Base-by-base conservation (phyloP, 23 tunicate genomes). In the Trididemnum miniatum region DNA sequence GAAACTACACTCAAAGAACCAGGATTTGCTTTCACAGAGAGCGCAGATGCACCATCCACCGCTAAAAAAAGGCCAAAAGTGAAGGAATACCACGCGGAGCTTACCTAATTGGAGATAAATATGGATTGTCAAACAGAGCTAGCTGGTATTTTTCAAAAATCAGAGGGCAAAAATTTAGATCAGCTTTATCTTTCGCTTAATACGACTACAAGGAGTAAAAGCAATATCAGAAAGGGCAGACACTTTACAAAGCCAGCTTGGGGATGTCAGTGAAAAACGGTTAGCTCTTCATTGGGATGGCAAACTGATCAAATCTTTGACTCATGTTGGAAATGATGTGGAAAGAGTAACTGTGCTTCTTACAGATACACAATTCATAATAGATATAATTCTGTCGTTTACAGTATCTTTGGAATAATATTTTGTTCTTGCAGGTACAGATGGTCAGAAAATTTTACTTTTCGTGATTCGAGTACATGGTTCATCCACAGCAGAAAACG, bases 201-300 rank as follows among this genome's bases (percentile, higher is more conserved):
- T 34, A 69, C 75, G 12, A 69, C 38, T 15, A 12, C 37, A 69
- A 5, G 75, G 22, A 69, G 75, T 5, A 69, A 34, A 69, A 9
- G 12, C 7, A 7, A 32, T 27, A 34, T 34, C 15, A 15, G 75
- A 34, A 32, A 4, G 5, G 36, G 75, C 12, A 69, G 37, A 31
- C 39, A 69, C 31, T 69, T 27, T 38, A 5, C 7, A 31, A 34
- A 31, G 22, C n/a, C 75, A 69, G n/a, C 75, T 29, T 27, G 37
- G 38, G 9, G 35, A 69, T 69, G 4, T n/a, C 5, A 27, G 39
- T 4, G 4, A 32, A 32, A 29, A 69, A 22, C 20, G 38, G 37
- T 69, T 5, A 4, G 38, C 75, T 31, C 75, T 69, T 7, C 37
- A 69, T 34, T 69, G 75, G 75, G 75, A 69, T 69, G 36, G 75